Evolutionary conservation across 2,888 invertebrate species (phyloP).

Genomic region (Heliconius cydno): DNA sequence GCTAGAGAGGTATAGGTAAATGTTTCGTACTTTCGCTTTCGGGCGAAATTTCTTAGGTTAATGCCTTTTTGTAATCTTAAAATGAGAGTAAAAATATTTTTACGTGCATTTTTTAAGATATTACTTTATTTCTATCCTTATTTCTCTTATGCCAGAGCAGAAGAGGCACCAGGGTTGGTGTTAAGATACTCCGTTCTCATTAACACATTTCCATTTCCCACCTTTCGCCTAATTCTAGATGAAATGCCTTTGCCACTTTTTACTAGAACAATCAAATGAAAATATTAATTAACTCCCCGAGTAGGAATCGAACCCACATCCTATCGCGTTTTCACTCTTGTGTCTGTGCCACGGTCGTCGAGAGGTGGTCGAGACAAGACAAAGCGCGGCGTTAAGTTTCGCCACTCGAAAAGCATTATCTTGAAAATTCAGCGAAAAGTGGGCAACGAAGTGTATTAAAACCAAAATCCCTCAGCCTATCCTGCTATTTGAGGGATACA

Average conservation of each 20-base stretch:
- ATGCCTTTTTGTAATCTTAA: not conserved
- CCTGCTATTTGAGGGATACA: not conserved
- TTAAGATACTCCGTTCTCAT: not conserved
- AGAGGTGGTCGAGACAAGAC: not conserved
- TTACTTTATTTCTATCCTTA: no score
- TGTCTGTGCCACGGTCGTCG: no score
- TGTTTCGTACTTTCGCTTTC: conserved; percentile 45
- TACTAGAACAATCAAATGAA: not conserved
- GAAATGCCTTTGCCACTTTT: not conserved
- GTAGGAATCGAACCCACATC: no score
- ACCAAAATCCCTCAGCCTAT: not conserved
- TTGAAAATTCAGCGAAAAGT: rapidly evolving
- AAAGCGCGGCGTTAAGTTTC: not conserved
- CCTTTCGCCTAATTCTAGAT: not conserved
- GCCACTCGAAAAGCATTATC: not conserved
- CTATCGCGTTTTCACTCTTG: not conserved
- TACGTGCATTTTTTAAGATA: not conserved
- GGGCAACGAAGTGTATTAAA: not conserved
- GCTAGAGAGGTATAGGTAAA: conserved; percentile 65
- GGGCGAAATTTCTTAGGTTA: conserved; percentile 29
- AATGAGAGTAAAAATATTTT: not conserved
- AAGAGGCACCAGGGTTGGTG: no score
- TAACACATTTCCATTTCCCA: not conserved
- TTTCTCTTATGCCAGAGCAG: no score
- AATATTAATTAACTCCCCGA: not conserved